phyloP scores from a whole-genome alignment of 2,797 vertebrate genomes.

The Gallirallus australis region DNA sequence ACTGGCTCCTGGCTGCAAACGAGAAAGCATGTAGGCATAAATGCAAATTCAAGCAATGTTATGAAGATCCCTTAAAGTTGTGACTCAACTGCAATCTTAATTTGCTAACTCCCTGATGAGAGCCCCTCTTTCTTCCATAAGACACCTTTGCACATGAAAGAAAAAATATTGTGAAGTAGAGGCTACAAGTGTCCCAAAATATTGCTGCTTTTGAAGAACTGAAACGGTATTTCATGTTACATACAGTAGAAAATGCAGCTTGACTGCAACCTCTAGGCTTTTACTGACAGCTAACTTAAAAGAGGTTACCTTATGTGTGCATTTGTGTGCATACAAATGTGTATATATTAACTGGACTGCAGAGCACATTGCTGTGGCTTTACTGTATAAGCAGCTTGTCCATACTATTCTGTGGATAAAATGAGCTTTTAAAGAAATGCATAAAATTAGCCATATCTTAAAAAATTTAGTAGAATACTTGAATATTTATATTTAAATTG shows the following conservation, averaged over 20 bases:
- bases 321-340: background rate
- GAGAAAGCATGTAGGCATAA: background rate
- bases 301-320: background rate
- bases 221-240: background rate
- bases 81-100: conserved; percentile 3
- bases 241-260: background rate
- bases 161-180: background rate
- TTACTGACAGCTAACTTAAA: background rate
- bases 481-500: background rate
- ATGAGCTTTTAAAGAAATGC: background rate
- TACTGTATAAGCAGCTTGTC: background rate
- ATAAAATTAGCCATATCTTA: background rate
- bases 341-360: background rate
- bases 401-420: background rate
- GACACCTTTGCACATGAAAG: background rate
- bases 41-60: background rate
- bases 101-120: background rate
- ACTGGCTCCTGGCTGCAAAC: background rate
- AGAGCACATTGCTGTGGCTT: background rate
- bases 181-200: background rate
- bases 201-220: background rate
- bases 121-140: background rate
- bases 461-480: background rate
- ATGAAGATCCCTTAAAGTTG: background rate
- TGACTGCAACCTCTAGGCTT: background rate